Base-by-base conservation (phyloP, 2,888 invertebrate genomes). In the Microctonus aethiopoides region DNA sequence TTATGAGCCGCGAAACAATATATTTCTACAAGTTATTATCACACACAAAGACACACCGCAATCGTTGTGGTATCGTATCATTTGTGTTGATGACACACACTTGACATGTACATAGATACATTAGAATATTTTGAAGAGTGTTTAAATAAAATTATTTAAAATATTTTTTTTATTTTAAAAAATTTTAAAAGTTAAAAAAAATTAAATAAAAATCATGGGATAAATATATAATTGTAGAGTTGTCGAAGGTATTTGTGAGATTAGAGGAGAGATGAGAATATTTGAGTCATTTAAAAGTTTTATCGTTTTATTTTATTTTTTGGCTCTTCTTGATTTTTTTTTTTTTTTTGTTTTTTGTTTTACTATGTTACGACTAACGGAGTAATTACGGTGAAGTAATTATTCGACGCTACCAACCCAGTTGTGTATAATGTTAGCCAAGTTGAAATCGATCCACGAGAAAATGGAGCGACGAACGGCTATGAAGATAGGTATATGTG, bases 321-420 rank as follows among this genome's bases (percentile, higher is more conserved):
- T 54, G 39, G 26, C 46, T 1, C 36, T 24, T 26, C 24, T 26
- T 46, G 5, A 57, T 41, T 5, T 20, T 56, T 61, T 54, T 22
- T 61, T 34, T 13, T 39, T 71, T 46, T 51, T 56, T 51, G 52
- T 46, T 61, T 61, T 46, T 64, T 64, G 70, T 68, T 36, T 36
- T 57, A 56, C 54, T 57, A 41, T 64, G 56, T 72, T 67, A 72
- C 69, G 72, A 71, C 66, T 71, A 60, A 72, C 70, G 71, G 71
- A 74, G 75, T 71, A 72, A 74, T 75, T 72, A 74, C 72, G 66
- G 67, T 65, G 67, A 63, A 68, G 72, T 75, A 74, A 74, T 72
- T 74, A 73, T 72, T 72, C 67, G 69, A 59, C 51, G 66, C 39
- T 68, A 64, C 61, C 34, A 62, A 63, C 57, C 46, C 60, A 20